Evolutionary conservation across 2,113 vertebrate species (phyloP).

Genomic region (Brachyistius frenatus): DNA sequence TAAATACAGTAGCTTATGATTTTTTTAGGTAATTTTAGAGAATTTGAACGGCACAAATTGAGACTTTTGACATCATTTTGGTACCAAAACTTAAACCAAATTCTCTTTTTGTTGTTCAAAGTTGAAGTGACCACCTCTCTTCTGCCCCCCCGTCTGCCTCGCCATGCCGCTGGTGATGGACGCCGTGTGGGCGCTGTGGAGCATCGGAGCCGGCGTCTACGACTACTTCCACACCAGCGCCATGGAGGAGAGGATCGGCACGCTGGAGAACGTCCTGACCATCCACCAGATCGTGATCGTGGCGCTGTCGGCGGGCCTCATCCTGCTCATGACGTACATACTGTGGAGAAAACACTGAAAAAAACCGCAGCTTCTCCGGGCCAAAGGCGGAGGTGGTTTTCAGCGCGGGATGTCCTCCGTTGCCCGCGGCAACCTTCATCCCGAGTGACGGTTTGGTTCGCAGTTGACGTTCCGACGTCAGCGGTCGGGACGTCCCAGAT

Average conservation of each 20-base stretch:
- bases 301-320: conserved; percentile 73
- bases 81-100: too few relatives aligned
- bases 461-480: neutral
- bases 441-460: neutral
- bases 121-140: too few relatives aligned
- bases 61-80: too few relatives aligned
- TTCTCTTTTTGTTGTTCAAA: too few relatives aligned
- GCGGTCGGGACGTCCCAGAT: neutral
- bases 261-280: conserved; percentile 77
- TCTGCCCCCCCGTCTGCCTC: conserved; percentile 8
- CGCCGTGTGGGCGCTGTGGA: conserved; percentile 81
- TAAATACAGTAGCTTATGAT: too few relatives aligned
- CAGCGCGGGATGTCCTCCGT: neutral
- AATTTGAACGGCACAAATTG: too few relatives aligned
- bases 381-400: neutral
- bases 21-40: too few relatives aligned
- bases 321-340: conserved; percentile 80
- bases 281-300: conserved; percentile 82
- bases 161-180: conserved; percentile 80
- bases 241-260: conserved; percentile 83
- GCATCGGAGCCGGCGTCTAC: conserved; percentile 79
- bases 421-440: neutral
- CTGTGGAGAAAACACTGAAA: conserved; percentile 79
- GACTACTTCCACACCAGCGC: conserved; percentile 84
- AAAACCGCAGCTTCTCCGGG: too few relatives aligned